Evolutionary conservation across 2,797 vertebrate genomes (phyloP), one percentile per base, ranked within the genome.

Genomic region (Anguilla anguilla): DNA sequence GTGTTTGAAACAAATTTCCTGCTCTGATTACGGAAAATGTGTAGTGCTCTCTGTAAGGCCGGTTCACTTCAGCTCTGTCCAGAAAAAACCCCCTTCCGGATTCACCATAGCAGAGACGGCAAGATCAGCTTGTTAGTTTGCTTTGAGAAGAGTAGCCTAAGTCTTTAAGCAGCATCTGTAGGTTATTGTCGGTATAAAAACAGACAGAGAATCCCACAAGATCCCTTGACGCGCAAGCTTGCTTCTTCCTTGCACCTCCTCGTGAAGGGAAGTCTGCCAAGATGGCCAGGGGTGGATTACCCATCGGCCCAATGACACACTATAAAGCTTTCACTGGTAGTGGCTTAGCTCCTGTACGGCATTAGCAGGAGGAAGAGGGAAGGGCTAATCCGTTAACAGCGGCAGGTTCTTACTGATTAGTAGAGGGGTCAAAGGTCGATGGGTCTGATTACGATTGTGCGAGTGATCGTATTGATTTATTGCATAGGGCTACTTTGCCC

Each of bases 381-480:
- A 5, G 46, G 11, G 22, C 19, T 51, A 82, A 49, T 49, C 79
- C 46, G 2, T 82, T 82, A 51, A 13, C 46, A 25, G 43, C 82
- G 79, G 46, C 79, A 82, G 79, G 19, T 9, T 10, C 46, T 25
- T 51, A n/a, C 17, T 82, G 79, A 82, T 82, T 51, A n/a, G 46
- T 6, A 25, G 43, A 82, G 2, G 46, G 79, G 79, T 82, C 79
- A 49, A 7, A 82, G 79, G 79, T 82, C 22, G 25, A 49, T 51
- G 43, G 43, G 19, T 25, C 46, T n/a, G 46, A 51, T 82, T 82
- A 82, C 43, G 46, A 17, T 51, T 22, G 9, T n/a, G 46, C 43
- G 5, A 82, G 22, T n/a, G 79, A 82, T 51, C 43, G 49, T 82
- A 51, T 82, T 82, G 79, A 82, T 82, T 82, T 19, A 82, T n/a